A percentile compares a stretch with the other conserved stretches of the same genome.
These are phyloP conservation scores for Sesia apiformis DNA, from an alignment of 2,888 invertebrate species.

Conservation along the genomic window DNA sequence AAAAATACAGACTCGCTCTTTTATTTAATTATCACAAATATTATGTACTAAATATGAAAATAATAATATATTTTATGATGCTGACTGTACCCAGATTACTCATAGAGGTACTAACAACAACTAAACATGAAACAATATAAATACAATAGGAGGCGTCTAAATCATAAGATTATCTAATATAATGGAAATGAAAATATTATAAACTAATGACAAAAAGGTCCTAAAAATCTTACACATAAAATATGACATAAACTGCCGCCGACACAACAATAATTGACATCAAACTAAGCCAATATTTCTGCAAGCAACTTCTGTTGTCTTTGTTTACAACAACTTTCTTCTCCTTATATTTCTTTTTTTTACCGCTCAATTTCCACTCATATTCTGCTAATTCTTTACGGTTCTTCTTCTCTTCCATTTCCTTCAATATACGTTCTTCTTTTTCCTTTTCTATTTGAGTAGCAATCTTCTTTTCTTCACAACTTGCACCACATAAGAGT, in stretches of 20 bases:
- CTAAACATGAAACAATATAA: too few species aligned
- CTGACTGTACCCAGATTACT: too few species aligned
- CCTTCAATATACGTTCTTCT: conserved; percentile 71
- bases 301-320: conserved; percentile 51
- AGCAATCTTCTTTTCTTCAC: conserved; percentile 74
- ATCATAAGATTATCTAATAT: too few species aligned
- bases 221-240: conserved; percentile 2
- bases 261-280: conserved; percentile 31
- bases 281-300: conserved; percentile 59
- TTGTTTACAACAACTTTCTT: conserved; percentile 56
- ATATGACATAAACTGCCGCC: conserved; percentile 22
- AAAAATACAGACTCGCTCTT: too few species aligned
- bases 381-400: conserved; percentile 83
- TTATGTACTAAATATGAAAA: too few species aligned
- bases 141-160: too few species aligned
- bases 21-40: too few species aligned
- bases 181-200: too few species aligned
- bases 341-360: conserved; percentile 70
- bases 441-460: conserved; percentile 67
- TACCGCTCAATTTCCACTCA: conserved; percentile 83
- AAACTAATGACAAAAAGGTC: too few species aligned
- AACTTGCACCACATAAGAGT: conserved; percentile 78
- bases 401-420: conserved; percentile 79
- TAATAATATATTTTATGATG: too few species aligned
- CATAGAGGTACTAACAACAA: too few species aligned